Evolutionary conservation across 1,140 invertebrate species (phyloP).

Genomic region (Eumeta japonica): DNA sequence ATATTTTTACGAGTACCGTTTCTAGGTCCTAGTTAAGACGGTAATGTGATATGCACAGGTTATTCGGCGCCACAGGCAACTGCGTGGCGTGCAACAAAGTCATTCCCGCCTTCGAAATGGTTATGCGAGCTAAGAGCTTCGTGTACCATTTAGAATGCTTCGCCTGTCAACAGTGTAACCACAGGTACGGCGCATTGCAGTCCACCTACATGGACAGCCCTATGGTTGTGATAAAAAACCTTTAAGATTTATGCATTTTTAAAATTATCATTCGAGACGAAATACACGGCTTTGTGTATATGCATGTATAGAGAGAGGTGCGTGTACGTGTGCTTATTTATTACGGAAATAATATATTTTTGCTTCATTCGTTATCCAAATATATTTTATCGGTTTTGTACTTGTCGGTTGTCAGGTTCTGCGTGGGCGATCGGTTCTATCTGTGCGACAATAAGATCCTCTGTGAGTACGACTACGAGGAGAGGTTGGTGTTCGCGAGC

Average conservation of each 20-base stretch:
- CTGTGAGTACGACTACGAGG: conserved; percentile 93
- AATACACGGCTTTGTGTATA: too few relatives aligned
- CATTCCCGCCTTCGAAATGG: conserved; percentile 96
- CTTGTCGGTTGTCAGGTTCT: too few relatives aligned
- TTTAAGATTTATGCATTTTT: too few relatives aligned
- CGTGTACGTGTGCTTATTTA: too few relatives aligned
- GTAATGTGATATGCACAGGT: conserved; percentile 61
- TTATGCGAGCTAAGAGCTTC: conserved; percentile 91
- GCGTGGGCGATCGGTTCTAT: conserved; percentile 90
- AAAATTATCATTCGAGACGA: too few relatives aligned
- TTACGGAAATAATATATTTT: too few relatives aligned
- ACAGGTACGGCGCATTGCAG: conserved; percentile 73
- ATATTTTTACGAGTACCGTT: not conserved
- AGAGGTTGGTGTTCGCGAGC: conserved; percentile 83
- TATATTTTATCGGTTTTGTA: too few relatives aligned
- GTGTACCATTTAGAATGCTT: conserved; percentile 96
- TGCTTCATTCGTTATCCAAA: too few relatives aligned
- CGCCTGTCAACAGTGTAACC: conserved; percentile 93
- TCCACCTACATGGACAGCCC: too few relatives aligned
- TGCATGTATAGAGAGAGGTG: too few relatives aligned
- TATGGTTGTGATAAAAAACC: too few relatives aligned
- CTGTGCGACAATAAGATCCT: conserved; percentile 91
- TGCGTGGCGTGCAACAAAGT: conserved; percentile 91
- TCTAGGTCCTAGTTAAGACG: not conserved
- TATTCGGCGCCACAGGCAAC: conserved; percentile 90